Base-by-base conservation (phyloP, 2,797 vertebrate genomes). In the Lepilemur ruficaudatus region DNA sequence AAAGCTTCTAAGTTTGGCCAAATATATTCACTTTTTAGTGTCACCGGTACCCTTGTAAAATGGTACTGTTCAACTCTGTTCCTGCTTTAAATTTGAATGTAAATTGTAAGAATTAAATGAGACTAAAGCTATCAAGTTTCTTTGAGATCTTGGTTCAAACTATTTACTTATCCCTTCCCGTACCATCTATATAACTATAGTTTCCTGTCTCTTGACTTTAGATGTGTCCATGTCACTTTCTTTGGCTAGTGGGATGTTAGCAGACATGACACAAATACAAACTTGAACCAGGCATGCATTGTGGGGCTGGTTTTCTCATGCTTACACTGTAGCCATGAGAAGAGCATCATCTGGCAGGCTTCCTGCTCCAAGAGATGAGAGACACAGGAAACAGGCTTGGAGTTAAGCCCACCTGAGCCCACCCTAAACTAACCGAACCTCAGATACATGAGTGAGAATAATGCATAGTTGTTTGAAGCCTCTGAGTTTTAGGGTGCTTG, bases 141-240 rank as follows among this genome's bases (percentile, higher is more conserved):
- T 94, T 89, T 95, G 76, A 85, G 43, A 89, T 55, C 65, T 83
- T 43, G 85, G n/a, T 50, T 59, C 20, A 61, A 95, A 93, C 15
- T 22, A 32, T n/a, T 73, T 72, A 57, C 48, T 73, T 76, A 30
- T 59, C 75, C 32, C 55, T 92, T 94, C 73, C 43, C 52, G 61
- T 1, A 15, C 35, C 30, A 32, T 55, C 43, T 87, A 75, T 83
- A 28, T 43, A 84, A 63, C 90, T 32, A 73, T 0, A 79, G 30
- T 94, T 93, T 92, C 23, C 57, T 89, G 43, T 18, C 32, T 87
- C 59, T 91, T 92, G 89, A 89, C 87, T 91, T 83, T 95, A 18
- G 32, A 89, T 8, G 43, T 94, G 90, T 48, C 70, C 25, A 28
- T 28, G 41, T 80, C 52, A 89, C 52, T 87, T 89, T 76, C 52